Conservation (phyloP, 37 sponge, comb jelly and placozoan species). For the Spongilla lacustris region DNA sequence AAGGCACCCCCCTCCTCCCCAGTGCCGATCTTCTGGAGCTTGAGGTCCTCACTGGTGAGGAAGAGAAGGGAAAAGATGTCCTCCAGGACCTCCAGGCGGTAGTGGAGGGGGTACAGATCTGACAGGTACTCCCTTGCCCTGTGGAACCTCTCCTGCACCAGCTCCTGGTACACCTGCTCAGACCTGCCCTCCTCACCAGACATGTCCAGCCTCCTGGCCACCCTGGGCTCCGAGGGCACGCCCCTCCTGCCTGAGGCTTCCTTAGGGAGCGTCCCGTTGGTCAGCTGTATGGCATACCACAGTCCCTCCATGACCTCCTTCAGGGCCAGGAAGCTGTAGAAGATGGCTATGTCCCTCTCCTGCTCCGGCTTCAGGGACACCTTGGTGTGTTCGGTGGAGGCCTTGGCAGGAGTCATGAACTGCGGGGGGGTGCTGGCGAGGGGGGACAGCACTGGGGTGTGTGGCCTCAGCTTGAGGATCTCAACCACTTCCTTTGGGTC, state of each 20-base stretch:
- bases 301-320: slow-evolving; percentile 79
- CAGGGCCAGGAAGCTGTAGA: slow-evolving; percentile 75
- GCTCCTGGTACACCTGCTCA: background rate
- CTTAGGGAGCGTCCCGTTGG: slow-evolving; percentile 18
- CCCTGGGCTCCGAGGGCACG: no score
- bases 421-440: slow-evolving; percentile 45
- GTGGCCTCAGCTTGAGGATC: slow-evolving; percentile 77
- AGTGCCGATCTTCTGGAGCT: background rate
- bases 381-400: slow-evolving; percentile 20
- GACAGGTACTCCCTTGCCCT: slow-evolving; percentile 71
- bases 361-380: slow-evolving; percentile 67
- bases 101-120: slow-evolving; percentile 68
- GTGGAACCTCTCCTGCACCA: slow-evolving; percentile 48
- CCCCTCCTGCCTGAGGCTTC: background rate
- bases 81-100: slow-evolving; percentile 90
- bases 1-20: slow-evolving; percentile 1
- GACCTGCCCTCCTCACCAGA: background rate
- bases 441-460: slow-evolving; percentile 34
- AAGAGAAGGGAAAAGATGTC: slow-evolving; percentile 91
- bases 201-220: background rate
- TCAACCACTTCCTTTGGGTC: slow-evolving; percentile 85
- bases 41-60: slow-evolving; percentile 70
- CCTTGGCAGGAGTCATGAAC: slow-evolving; percentile 58
- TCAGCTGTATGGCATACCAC: slow-evolving; percentile 38
- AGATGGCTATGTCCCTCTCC: slow-evolving; percentile 86